Conservation (phyloP, 2,888 invertebrate species). For the Aphrophora alni region DNA sequence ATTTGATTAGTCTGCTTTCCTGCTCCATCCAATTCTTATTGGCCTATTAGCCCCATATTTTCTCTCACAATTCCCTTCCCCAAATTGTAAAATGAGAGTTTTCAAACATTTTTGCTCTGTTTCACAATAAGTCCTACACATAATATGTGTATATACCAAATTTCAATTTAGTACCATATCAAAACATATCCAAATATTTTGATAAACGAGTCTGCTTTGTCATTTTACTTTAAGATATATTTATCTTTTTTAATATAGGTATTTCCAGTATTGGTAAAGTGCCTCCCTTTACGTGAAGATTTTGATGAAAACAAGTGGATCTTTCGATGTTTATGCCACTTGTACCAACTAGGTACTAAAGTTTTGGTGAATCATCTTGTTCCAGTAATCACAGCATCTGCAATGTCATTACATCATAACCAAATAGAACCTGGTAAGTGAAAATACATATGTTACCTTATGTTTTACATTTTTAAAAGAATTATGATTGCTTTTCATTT, state of each 20-base stretch:
- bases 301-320: constrained; percentile 75
- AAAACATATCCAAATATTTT: too few relatives aligned
- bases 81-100: too few relatives aligned
- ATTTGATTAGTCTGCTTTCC: too few relatives aligned
- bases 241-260: constrained; percentile 62
- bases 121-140: too few relatives aligned
- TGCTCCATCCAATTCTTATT: too few relatives aligned
- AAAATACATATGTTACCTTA: constrained; percentile 38
- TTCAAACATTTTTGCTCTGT: too few relatives aligned
- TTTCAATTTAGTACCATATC: too few relatives aligned
- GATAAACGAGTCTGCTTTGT: too few relatives aligned
- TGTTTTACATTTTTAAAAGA: constrained; percentile 43
- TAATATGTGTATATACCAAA: too few relatives aligned
- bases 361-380: constrained; percentile 62
- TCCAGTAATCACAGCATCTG: constrained; percentile 63
- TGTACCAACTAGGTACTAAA: constrained; percentile 68
- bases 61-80: too few relatives aligned
- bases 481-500: constrained; percentile 12
- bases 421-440: constrained; percentile 62
- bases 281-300: constrained; percentile 76
- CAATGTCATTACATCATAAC: constrained; percentile 65
- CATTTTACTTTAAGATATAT: too few relatives aligned
- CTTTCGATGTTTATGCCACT: constrained; percentile 67
- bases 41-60: too few relatives aligned
- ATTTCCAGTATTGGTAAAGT: constrained; percentile 72